Conservation (phyloP, 2,113 vertebrate genomes). For the Gracilinanus agilis region DNA sequence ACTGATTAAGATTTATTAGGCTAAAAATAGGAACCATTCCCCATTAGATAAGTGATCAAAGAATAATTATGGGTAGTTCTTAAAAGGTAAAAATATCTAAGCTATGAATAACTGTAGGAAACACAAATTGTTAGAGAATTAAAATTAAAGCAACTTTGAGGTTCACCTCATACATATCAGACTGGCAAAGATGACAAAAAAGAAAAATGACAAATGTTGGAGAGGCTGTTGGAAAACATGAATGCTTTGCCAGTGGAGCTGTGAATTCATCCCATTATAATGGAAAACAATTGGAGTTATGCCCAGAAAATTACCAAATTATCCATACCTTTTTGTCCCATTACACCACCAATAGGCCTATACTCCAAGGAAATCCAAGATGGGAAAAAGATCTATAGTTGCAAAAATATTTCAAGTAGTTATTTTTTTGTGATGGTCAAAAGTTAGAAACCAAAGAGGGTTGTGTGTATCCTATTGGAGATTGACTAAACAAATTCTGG, state of each 20-base stretch:
- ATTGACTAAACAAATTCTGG: not conserved
- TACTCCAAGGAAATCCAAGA: not conserved
- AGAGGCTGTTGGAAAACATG: not conserved
- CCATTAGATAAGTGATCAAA: not conserved
- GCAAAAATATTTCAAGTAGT: not conserved
- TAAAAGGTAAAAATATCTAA: not conserved
- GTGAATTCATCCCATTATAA: not conserved
- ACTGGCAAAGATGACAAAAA: not conserved
- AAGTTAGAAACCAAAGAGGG: not conserved
- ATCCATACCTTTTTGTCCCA: not conserved
- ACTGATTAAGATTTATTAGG: not conserved
- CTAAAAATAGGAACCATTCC: not conserved
- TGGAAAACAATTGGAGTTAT: not conserved
- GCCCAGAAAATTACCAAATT: not conserved
- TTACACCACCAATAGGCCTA: not conserved
- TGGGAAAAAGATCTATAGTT: not conserved
- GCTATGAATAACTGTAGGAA: not conserved
- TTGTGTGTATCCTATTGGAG: not conserved
- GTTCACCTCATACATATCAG: not conserved
- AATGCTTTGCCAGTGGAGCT: not conserved
- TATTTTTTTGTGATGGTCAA: not conserved
- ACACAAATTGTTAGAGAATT: not conserved
- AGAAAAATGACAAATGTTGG: not conserved
- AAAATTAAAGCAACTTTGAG: not conserved
- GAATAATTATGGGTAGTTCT: not conserved